Evolutionary conservation across 2,888 invertebrate species (phyloP).

Genomic region (Tachina lurida): DNA sequence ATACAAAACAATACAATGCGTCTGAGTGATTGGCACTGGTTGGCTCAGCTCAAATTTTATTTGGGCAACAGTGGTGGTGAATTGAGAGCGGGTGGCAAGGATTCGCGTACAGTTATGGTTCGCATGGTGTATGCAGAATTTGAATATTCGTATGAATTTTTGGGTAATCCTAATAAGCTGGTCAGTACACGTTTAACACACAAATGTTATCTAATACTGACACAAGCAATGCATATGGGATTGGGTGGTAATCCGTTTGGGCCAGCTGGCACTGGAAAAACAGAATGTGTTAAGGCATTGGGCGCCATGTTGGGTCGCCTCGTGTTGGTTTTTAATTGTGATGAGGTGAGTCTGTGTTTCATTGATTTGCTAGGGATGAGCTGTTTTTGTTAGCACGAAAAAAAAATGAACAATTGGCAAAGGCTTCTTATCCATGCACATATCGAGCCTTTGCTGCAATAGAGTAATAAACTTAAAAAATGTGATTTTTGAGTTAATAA

Average conservation of each 20-base stretch:
- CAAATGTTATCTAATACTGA: conserved; percentile 97
- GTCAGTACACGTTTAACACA: conserved; percentile 98
- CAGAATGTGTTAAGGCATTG: conserved; percentile 98
- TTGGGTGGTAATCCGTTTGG: conserved; percentile 99
- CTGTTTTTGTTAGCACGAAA: neutral
- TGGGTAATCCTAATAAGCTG: conserved; percentile 97
- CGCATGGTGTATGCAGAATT: conserved; percentile 97
- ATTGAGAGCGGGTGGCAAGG: conserved; percentile 15
- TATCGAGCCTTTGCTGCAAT: too few species aligned
- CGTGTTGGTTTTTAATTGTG: conserved; percentile 98
- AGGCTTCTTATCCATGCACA: too few species aligned
- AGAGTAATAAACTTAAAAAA: too few species aligned
- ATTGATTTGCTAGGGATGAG: conserved; percentile 1
- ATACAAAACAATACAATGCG: conserved; percentile 87
- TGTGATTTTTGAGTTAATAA: too few species aligned
- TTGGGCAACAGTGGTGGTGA: conserved; percentile 78
- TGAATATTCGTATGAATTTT: conserved; percentile 98
- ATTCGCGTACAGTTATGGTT: conserved; percentile 80
- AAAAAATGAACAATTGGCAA: neutral
- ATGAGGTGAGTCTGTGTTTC: conserved; percentile 87
- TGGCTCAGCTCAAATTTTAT: conserved; percentile 95
- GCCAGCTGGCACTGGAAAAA: conserved; percentile 99
- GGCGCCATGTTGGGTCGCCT: conserved; percentile 95
- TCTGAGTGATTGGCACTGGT: conserved; percentile 95
- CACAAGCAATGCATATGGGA: conserved; percentile 98